phyloP scores from a whole-genome alignment of 1,140 invertebrate genomes.

The Aphaenogaster floridana region DNA sequence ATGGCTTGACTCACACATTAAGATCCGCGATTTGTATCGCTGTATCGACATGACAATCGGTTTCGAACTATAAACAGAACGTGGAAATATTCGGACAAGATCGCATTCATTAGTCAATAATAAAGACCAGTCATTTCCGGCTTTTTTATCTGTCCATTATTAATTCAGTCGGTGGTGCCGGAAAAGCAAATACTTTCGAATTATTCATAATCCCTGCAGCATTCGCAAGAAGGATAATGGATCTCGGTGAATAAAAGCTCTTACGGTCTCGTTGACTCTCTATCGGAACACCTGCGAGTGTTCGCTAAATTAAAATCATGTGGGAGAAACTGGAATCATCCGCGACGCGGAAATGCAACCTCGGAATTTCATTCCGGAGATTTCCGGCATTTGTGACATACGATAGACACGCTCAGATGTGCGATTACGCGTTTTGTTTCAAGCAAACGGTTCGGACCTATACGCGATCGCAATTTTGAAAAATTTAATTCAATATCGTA shows the following conservation, averaged over 20 bases:
- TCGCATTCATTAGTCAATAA: slow-evolving; percentile 13
- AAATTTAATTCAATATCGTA: background rate
- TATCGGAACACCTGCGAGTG: slow-evolving; percentile 35
- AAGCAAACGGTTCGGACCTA: background rate
- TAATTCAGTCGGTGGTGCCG: slow-evolving; percentile 64
- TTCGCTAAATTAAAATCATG: slow-evolving; percentile 54
- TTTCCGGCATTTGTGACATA: slow-evolving; percentile 12
- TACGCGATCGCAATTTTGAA: background rate
- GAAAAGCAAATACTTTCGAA: slow-evolving; percentile 76
- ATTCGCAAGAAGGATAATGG: slow-evolving; percentile 63
- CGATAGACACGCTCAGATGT: background rate
- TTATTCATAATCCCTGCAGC: slow-evolving; percentile 74
- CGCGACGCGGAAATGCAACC: slow-evolving; percentile 33
- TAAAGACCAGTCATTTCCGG: slow-evolving; percentile 38
- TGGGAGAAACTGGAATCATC: slow-evolving; percentile 32
- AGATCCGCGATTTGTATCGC: background rate
- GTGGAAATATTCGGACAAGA: background rate
- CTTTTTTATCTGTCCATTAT: slow-evolving; percentile 57
- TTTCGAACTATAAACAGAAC: background rate
- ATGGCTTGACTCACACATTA: background rate
- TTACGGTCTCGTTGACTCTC: slow-evolving; percentile 60
- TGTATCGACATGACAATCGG: background rate
- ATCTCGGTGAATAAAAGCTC: slow-evolving; percentile 71
- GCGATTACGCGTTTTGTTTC: slow-evolving; percentile 36
- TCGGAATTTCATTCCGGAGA: slow-evolving; percentile 32